Evolutionary conservation across 2,797 vertebrate genomes (phyloP).

Genomic region (Pogonophryne albipinna): DNA sequence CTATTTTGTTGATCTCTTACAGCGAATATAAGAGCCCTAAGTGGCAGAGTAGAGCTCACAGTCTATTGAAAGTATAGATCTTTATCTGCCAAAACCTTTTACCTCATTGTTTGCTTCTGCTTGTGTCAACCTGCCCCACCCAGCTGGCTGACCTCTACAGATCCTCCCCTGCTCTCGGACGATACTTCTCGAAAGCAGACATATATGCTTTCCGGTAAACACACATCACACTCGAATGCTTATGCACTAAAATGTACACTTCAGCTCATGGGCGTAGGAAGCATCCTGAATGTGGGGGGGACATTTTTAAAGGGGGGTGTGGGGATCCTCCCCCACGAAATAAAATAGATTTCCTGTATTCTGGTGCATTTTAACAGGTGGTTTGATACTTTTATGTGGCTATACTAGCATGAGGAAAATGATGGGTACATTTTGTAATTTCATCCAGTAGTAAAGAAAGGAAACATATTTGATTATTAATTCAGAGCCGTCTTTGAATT

Average conservation of each 20-base stretch:
- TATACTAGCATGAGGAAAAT: too few species aligned
- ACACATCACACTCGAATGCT: not conserved
- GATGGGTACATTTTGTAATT: too few species aligned
- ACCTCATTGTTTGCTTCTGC: constrained; percentile 38
- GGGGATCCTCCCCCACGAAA: too few species aligned
- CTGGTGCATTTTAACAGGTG: too few species aligned
- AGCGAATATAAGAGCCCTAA: not conserved
- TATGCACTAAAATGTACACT: not conserved
- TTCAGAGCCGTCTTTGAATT: too few species aligned
- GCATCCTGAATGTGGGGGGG: too few species aligned
- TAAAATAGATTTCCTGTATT: too few species aligned
- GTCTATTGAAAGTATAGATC: constrained; percentile 2
- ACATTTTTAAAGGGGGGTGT: too few species aligned
- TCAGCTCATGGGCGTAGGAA: too few species aligned
- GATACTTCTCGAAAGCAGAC: constrained; percentile 70
- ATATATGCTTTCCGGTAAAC: constrained; percentile 69
- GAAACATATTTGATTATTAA: too few species aligned
- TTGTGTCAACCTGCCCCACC: constrained; percentile 43
- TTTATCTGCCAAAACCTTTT: not conserved
- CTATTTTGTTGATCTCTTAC: not conserved
- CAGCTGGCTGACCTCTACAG: constrained; percentile 72
- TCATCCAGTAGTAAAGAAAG: too few species aligned
- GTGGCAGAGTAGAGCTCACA: not conserved
- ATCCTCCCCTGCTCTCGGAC: constrained; percentile 75
- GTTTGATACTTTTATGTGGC: too few species aligned